These are phyloP conservation scores for Clupea harengus DNA, from an alignment of 2,113 vertebrate species.

Conservation along the genomic window DNA sequence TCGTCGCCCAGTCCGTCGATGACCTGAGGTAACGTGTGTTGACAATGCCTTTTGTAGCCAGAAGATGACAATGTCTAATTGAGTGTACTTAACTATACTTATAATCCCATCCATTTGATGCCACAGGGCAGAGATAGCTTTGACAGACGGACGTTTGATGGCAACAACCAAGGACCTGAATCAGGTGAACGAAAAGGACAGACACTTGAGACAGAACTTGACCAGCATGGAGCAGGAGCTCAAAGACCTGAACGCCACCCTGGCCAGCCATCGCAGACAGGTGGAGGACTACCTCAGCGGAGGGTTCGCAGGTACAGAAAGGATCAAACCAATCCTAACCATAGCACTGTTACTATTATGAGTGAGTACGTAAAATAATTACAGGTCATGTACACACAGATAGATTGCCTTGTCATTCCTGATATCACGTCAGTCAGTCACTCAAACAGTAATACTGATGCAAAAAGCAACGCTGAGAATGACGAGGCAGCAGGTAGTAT, in stretches of 20 bases:
- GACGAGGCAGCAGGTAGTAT: no score
- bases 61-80: neutral
- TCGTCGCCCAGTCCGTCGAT: slow-evolving; percentile 68
- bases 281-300: slow-evolving; percentile 60
- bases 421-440: no score
- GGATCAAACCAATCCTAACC: no score
- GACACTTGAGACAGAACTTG: slow-evolving; percentile 49
- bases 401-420: no score
- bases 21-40: slow-evolving; percentile 66
- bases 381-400: no score
- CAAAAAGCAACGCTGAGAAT: no score
- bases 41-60: slow-evolving; percentile 23
- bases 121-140: slow-evolving; percentile 65
- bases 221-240: slow-evolving; percentile 57
- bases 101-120: slow-evolving; percentile 21
- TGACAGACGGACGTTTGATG: slow-evolving; percentile 63
- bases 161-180: slow-evolving; percentile 59
- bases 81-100: neutral
- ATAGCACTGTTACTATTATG: neutral
- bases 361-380: neutral
- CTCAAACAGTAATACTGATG: no score
- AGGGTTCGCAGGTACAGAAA: slow-evolving; percentile 68
- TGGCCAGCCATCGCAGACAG: slow-evolving; percentile 55
- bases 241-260: slow-evolving; percentile 66
- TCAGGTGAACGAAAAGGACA: slow-evolving; percentile 39